A percentile compares a stretch with the other conserved stretches of the same genome.
These are phyloP conservation scores for Hypocryptadius cinnamomeus DNA, from an alignment of 2,113 vertebrate species.

Conservation along the genomic window DNA sequence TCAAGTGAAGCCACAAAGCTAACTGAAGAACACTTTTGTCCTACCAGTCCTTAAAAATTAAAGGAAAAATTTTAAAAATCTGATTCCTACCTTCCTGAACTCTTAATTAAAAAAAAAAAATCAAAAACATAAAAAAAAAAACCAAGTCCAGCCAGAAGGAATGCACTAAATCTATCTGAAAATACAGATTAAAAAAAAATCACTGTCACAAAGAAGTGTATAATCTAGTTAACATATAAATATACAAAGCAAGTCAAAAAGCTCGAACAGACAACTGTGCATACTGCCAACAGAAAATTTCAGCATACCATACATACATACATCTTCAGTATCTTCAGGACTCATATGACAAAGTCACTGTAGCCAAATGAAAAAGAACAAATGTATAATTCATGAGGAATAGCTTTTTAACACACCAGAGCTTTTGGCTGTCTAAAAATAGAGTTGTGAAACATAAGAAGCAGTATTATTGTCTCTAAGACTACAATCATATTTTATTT, in stretches of 20 bases:
- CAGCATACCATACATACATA: not conserved
- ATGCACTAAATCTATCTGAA: not conserved
- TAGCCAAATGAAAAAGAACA: constrained; percentile 60
- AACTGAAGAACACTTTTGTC: not conserved
- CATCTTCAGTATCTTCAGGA: constrained; percentile 37
- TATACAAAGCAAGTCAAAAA: constrained; percentile 21
- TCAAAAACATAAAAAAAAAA: too few relatives aligned
- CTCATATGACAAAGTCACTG: constrained; percentile 54
- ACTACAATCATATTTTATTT: constrained; percentile 1
- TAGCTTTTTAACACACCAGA: constrained; percentile 54
- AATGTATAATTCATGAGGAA: constrained; percentile 70
- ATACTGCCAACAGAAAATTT: constrained; percentile 17
- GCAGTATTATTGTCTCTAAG: constrained; percentile 38
- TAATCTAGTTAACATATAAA: constrained; percentile 8
- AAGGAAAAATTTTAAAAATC: not conserved
- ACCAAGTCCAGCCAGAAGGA: not conserved
- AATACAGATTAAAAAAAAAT: not conserved
- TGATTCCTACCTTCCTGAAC: not conserved
- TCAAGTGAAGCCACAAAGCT: not conserved
- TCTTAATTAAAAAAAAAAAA: not conserved
- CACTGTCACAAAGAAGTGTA: not conserved
- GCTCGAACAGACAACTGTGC: not conserved
- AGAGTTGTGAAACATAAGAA: constrained; percentile 43
- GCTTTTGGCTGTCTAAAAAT: constrained; percentile 64
- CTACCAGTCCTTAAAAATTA: not conserved